Evolutionary conservation across 2,888 invertebrate species (phyloP).

Genomic region (Ellobium chinense): DNA sequence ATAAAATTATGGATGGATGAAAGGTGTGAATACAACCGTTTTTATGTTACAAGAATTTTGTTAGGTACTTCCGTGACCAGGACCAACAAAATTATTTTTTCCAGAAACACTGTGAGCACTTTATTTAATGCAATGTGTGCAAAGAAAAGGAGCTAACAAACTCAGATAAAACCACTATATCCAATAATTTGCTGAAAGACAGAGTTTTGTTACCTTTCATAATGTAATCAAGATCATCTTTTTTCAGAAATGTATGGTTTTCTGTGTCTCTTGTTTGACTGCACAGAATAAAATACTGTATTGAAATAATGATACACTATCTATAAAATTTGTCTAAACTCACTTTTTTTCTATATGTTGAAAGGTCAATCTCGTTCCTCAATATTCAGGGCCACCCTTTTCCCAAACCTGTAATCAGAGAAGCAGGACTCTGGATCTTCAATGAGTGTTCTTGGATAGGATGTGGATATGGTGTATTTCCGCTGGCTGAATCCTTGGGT

Average conservation of each 20-base stretch:
- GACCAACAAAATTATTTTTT: too few relatives aligned
- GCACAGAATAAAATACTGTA: neutral
- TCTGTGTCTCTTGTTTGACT: neutral
- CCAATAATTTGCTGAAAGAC: too few relatives aligned
- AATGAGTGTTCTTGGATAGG: constrained; percentile 62
- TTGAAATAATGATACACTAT: neutral
- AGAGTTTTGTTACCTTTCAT: too few relatives aligned
- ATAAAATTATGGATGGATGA: too few relatives aligned
- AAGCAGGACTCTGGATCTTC: constrained; percentile 55
- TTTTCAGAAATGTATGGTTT: neutral
- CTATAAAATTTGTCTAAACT: neutral
- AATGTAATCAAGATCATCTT: neutral
- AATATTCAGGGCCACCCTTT: constrained; percentile 60
- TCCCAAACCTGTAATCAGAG: constrained; percentile 56
- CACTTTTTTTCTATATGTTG: neutral
- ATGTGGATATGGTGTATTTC: constrained; percentile 59
- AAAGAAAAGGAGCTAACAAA: too few relatives aligned
- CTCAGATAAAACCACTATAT: too few relatives aligned
- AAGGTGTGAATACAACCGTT: too few relatives aligned
- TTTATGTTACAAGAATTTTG: too few relatives aligned
- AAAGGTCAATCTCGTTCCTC: constrained; percentile 59
- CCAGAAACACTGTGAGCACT: too few relatives aligned
- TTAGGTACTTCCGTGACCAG: too few relatives aligned
- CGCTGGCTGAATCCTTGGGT: constrained; percentile 64
- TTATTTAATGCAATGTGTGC: too few relatives aligned